Evolutionary conservation across 2,113 vertebrate genomes (phyloP), one percentile per base, ranked within the genome.

Genomic region (Mesoclemmys tuberculata): DNA sequence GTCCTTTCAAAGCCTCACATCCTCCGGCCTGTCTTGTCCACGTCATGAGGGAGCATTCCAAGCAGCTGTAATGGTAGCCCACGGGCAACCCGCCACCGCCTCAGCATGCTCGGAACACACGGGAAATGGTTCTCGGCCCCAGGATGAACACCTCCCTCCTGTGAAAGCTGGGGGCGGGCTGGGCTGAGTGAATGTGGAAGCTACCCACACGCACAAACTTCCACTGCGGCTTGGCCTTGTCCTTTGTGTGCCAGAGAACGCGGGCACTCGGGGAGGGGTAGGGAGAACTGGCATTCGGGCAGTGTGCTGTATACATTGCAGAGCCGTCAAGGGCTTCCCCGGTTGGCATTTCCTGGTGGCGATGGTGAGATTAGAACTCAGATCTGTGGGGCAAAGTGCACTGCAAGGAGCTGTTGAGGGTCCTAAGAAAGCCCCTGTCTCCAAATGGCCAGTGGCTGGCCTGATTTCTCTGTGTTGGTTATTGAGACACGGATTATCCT

Each of bases 71-170:
- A 92, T 68, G 80, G 83, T 71, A 88, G 78, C n/a, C 87, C 79
- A 82, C 44, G 35, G 82, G 75, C 61, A 78, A 64, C 44, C 75
- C 80, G 80, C 87, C 80, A 55, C 80, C 90, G 64, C 90, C 90
- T 83, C 80, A 54, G 48, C 27, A 44, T 83, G 77, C 71, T 38
- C 27, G 56, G 81, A 88, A 88, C 90, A 92, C 85, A 88, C 16
- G 71, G 87, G 48, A 80, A 92, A 92, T 88, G 84, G 90, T 92
- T 88, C 90, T 88, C 54, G 48, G 71, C 71, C 58, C 90, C 55
- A 78, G 79, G 82, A 51, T 48, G 80, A 68, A 75, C 68, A 51
- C 64, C 85, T 87, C 71, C 64, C 68, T 82, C 68, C 82, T 87
- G 90, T 10, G 80, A 92, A 92, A 92, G 85, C 90, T 44, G 80